A percentile compares a stretch with the other conserved stretches of the same genome.
phyloP scores from a whole-genome alignment of 2,797 vertebrate genomes.

The Valencia hispanica region DNA sequence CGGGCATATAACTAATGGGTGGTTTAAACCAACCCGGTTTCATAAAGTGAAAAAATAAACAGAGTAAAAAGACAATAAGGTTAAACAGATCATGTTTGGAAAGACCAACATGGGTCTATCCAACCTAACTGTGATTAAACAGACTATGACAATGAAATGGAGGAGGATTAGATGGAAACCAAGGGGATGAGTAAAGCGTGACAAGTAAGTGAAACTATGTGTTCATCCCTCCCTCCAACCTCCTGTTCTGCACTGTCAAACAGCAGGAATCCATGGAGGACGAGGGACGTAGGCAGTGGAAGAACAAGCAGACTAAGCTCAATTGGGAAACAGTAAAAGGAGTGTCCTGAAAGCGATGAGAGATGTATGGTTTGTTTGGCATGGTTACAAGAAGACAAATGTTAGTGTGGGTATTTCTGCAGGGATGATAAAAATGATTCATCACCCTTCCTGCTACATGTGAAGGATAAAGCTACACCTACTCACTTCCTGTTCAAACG shows the following conservation, averaged over 20 bases:
- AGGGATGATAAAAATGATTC: conserved; percentile 55
- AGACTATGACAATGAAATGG: conserved; percentile 32
- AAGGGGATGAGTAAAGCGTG: conserved; percentile 19
- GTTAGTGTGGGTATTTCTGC: conserved; percentile 51
- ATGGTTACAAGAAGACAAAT: conserved; percentile 36
- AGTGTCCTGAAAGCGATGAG: conserved; percentile 47
- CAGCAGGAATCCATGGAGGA: conserved; percentile 48
- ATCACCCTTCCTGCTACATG: conserved; percentile 32
- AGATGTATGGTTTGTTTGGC: conserved; percentile 43
- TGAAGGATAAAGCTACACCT: conserved; percentile 26
- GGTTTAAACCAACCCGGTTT: too few relatives aligned
- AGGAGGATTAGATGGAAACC: conserved; percentile 46
- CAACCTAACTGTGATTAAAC: conserved; percentile 31
- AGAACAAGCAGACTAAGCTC: conserved; percentile 4
- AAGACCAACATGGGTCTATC: conserved; percentile 53
- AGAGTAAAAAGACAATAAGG: conserved; percentile 36
- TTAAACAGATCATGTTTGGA: conserved; percentile 65
- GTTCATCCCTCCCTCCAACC: conserved; percentile 54
- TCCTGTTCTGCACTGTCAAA: conserved; percentile 63
- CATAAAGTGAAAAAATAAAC: conserved; percentile 29
- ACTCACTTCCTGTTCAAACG: conserved; percentile 35
- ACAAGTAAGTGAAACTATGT: conserved; percentile 45
- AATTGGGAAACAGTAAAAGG: conserved; percentile 24
- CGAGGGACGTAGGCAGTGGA: conserved; percentile 44
- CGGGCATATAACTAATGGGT: not conserved